These are phyloP conservation scores for Apodemia duryi DNA, from an alignment of 2,888 invertebrate species.

Conservation along the genomic window DNA sequence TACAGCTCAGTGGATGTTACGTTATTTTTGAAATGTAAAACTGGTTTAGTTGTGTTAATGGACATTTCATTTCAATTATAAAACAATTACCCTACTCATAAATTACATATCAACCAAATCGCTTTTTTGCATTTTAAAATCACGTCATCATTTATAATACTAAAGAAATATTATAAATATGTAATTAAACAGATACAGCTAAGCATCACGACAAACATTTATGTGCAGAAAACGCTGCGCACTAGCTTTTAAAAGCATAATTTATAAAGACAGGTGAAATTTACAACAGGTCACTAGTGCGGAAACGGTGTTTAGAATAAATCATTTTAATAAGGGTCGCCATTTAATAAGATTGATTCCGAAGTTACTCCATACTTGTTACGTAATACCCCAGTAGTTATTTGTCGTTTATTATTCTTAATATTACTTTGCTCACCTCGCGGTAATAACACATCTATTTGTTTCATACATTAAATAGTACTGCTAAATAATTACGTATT, in stretches of 20 bases:
- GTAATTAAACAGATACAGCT: conserved; percentile 34
- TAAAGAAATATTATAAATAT: no score
- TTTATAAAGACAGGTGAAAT: conserved; percentile 43
- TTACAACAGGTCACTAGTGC: conserved; percentile 44
- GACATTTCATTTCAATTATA: not conserved
- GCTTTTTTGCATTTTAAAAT: not conserved
- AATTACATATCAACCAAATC: not conserved
- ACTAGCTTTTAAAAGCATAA: conserved; percentile 74
- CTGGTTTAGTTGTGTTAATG: not conserved
- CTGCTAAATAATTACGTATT: no score
- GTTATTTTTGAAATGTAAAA: not conserved
- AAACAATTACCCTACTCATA: no score
- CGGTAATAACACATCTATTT: no score
- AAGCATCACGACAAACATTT: conserved; percentile 50
- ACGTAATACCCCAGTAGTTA: conserved; percentile 6
- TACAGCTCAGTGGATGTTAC: not conserved
- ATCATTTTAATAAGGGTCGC: conserved; percentile 14
- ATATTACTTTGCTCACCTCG: not conserved
- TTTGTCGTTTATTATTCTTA: not conserved
- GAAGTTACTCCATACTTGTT: conserved; percentile 33
- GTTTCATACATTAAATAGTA: no score
- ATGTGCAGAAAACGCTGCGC: conserved; percentile 56
- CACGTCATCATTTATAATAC: not conserved
- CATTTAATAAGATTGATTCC: conserved; percentile 8
- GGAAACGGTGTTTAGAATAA: conserved; percentile 22